Percentiles rank a stretch among this genome's conserved stretches.
Evolutionary conservation across 2,797 vertebrate species (phyloP).

Genomic region (Oceanodroma leucorhoa): DNA sequence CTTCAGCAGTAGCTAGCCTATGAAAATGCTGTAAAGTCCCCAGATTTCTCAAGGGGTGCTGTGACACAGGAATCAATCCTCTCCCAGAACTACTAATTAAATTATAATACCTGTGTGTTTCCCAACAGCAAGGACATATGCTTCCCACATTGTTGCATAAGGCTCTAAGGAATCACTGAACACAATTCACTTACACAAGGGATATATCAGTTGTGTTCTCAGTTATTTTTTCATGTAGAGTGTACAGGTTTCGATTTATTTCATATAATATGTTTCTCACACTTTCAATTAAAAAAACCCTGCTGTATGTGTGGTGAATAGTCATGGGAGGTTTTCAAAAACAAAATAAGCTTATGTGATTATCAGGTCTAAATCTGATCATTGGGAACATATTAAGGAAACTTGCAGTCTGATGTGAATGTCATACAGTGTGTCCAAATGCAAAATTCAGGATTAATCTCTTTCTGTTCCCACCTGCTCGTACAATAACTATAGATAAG

Average conservation of each 20-base stretch:
- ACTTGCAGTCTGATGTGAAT: not conserved
- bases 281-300: accelerated
- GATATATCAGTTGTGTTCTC: not conserved
- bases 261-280: accelerated
- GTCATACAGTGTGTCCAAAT: not conserved
- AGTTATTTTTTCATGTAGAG: not conserved
- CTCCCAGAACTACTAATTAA: not conserved
- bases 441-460: not conserved
- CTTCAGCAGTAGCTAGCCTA: not conserved
- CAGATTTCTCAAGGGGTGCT: not conserved
- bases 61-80: not conserved
- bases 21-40: not conserved
- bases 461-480: not conserved
- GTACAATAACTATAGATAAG: not conserved
- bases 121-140: not conserved
- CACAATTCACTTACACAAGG: not conserved
- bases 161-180: not conserved
- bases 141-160: not conserved
- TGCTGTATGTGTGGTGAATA: not conserved
- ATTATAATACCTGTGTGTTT: not conserved
- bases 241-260: not conserved
- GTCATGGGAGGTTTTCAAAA: not conserved
- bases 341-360: not conserved
- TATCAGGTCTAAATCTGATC: not conserved
- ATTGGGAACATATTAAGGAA: not conserved